Evolutionary conservation across 2,113 vertebrate genomes (phyloP), one percentile per base, ranked within the genome.

Genomic region (Vidua chalybeata): DNA sequence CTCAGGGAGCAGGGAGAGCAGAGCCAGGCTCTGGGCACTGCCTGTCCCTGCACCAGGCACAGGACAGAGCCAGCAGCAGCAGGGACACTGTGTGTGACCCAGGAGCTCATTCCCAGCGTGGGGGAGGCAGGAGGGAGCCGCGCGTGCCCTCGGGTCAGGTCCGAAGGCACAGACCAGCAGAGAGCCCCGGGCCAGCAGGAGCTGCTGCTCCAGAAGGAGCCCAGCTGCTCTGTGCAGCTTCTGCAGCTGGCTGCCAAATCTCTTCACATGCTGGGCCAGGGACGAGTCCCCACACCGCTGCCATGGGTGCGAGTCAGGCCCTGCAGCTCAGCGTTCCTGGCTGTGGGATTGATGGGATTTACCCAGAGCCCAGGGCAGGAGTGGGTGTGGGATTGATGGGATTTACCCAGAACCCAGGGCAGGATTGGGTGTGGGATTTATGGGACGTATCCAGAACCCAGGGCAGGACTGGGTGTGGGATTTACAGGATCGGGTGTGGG

Each of bases 311-410:
- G 1, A 78, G 80, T 67, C 86, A 52, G 83, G 73, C 3, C 8
- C 66, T 15, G 26, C 3, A 52, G 82, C 87, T 81, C 73, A 51
- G 72, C 6, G 1, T 4, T 39, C 11, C 13, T 3, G 49, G 45
- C 4, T 3, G 45, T 43, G 55, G 43, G n/a, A 68, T 49, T 39
- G 10, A 2, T 8, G 35, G 61, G 61, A 54, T 64, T 21, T 14
- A 31, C 73, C 55, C 3, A 2, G 15, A 45, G 99, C 98, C 99
- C 99, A 99, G 13, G 99, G 98, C 62, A 99, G 97, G 89, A 99
- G 99, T 2, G 3, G 10, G n/a, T 46, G 18, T 13, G 35, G n/a
- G 56, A 19, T 48, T 8, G 21, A 15, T 15, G 39, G n/a, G 26
- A 14, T 48, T 10, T 9, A 30, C 19, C 27, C 3, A 28, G 16